A percentile compares a stretch with the other conserved stretches of the same genome.
These are phyloP conservation scores for Nomia melanderi DNA, from an alignment of 1,140 invertebrate species.

Conservation along the genomic window DNA sequence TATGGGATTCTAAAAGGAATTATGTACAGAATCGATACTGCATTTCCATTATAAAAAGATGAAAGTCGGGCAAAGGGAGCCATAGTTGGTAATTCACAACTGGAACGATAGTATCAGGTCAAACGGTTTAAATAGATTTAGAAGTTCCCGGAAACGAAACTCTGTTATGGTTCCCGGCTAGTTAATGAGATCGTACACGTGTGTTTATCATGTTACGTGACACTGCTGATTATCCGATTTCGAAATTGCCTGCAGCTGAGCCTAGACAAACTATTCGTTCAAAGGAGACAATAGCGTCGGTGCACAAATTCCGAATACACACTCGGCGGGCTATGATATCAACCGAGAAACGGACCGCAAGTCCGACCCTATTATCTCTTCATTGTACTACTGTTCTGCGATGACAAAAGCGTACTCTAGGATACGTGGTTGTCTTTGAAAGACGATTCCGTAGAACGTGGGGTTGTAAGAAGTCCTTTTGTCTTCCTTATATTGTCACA, in stretches of 20 bases:
- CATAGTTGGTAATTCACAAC: conserved; percentile 6
- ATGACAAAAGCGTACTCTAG: conserved; percentile 32
- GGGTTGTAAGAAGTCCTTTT: neutral
- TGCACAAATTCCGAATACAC: conserved; percentile 39
- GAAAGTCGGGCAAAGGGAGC: neutral
- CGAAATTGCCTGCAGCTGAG: conserved; percentile 25
- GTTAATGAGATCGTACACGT: conserved; percentile 41
- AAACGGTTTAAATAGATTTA: conserved; percentile 17
- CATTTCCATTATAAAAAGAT: neutral
- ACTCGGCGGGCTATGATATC: conserved; percentile 34
- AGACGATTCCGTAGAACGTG: neutral
- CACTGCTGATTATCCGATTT: conserved; percentile 50
- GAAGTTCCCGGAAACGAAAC: conserved; percentile 32
- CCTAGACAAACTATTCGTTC: conserved; percentile 52
- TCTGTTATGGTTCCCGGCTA: neutral
- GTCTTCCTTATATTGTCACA: neutral
- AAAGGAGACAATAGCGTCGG: conserved; percentile 43
- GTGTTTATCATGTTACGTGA: conserved; percentile 45
- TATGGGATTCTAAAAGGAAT: too few species aligned
- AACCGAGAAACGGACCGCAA: conserved; percentile 14
- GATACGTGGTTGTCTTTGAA: conserved; percentile 4
- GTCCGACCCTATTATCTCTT: conserved; percentile 41
- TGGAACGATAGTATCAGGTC: conserved; percentile 20
- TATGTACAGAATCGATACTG: too few species aligned
- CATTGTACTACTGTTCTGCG: conserved; percentile 40